These are phyloP conservation scores for Stenotaenia linearis DNA, from an alignment of 2,888 invertebrate genomes.

Conservation along the genomic window DNA sequence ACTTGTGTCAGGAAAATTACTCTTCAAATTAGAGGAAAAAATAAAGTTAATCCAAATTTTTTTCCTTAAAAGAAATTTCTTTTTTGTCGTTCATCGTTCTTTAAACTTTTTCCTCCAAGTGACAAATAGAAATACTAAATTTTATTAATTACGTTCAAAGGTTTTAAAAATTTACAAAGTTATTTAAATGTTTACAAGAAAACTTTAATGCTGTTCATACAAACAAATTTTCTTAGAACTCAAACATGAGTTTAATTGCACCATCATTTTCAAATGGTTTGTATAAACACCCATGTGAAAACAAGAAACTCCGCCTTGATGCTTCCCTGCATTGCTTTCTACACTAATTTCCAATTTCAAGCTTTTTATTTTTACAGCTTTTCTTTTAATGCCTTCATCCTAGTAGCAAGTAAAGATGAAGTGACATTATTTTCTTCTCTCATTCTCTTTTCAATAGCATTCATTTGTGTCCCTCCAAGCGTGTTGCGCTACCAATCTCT, in stretches of 20 bases:
- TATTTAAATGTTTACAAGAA: not conserved
- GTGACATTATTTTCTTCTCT: conserved; percentile 26
- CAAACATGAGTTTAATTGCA: conserved; percentile 12
- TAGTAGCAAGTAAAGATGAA: not conserved
- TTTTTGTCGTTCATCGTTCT: too few relatives aligned
- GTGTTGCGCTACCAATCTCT: not conserved
- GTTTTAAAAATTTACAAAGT: not conserved
- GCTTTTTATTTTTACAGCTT: conserved; percentile 15
- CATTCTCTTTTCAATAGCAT: conserved; percentile 21
- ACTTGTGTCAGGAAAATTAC: not conserved
- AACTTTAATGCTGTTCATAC: not conserved
- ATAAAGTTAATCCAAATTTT: not conserved
- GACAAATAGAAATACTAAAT: not conserved
- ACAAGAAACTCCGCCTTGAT: conserved; percentile 21
- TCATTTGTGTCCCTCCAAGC: conserved; percentile 20
- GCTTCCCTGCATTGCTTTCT: not conserved
- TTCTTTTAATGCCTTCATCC: conserved; percentile 21
- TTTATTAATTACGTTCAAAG: not conserved
- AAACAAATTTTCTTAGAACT: not conserved
- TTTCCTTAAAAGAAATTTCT: too few relatives aligned
- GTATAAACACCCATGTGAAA: conserved; percentile 17
- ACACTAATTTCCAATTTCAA: conserved; percentile 23
- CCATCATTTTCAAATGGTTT: conserved; percentile 21
- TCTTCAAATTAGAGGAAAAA: not conserved
- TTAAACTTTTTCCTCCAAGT: not conserved